Conservation (phyloP, 2,888 invertebrate species). For the Nudaria mundana region DNA sequence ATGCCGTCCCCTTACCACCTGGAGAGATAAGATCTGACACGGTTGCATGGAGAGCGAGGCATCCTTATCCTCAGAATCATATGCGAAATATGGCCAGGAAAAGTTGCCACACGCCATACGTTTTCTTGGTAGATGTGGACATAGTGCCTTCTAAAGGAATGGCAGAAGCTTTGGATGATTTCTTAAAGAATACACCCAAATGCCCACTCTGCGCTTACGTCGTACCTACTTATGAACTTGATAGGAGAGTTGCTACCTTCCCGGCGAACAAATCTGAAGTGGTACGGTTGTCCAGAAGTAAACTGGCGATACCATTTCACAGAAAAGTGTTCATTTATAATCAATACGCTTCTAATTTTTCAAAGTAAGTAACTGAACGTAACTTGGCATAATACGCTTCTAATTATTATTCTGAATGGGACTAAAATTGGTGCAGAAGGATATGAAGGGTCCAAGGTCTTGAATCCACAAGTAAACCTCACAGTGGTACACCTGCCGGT, state of each 20-base stretch:
- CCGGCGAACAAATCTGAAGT: conserved; percentile 91
- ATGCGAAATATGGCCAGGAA: conserved; percentile 92
- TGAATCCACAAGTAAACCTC: too few relatives aligned
- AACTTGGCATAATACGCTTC: too few relatives aligned
- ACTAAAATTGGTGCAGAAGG: too few relatives aligned
- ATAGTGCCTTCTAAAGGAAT: conserved; percentile 90
- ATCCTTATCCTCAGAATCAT: conserved; percentile 94
- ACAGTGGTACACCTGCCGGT: too few relatives aligned
- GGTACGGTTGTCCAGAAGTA: conserved; percentile 87
- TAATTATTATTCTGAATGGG: too few relatives aligned
- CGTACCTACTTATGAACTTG: conserved; percentile 94
- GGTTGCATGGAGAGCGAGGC: conserved; percentile 86
- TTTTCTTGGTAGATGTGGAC: conserved; percentile 93
- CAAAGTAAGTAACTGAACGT: conserved; percentile 82
- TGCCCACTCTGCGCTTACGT: conserved; percentile 90
- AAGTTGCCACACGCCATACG: conserved; percentile 89
- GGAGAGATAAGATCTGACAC: conserved; percentile 83
- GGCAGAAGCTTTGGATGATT: conserved; percentile 85
- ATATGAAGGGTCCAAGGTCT: too few relatives aligned
- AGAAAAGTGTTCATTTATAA: conserved; percentile 95
- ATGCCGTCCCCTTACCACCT: conserved; percentile 84
- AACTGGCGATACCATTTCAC: conserved; percentile 93
- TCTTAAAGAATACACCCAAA: conserved; percentile 82
- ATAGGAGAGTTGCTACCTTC: conserved; percentile 86
- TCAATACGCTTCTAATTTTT: conserved; percentile 95